These are phyloP conservation scores for Pomacea maculata DNA, from an alignment of 1,140 invertebrate genomes.

Conservation along the genomic window DNA sequence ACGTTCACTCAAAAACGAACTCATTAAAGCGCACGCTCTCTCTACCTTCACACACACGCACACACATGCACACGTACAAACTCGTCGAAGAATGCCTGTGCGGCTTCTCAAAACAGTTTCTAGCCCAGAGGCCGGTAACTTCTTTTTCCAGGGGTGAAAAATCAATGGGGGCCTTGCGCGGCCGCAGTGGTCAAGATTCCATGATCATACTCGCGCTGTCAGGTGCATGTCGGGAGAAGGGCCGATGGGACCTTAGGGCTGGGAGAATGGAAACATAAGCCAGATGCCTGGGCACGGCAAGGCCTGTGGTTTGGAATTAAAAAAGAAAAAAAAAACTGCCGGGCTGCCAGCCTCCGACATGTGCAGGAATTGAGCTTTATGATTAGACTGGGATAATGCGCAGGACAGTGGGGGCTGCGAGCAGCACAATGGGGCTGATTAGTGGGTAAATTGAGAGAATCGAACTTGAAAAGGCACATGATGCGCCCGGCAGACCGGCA, in stretches of 20 bases:
- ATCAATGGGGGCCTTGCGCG: neutral
- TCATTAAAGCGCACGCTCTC: neutral
- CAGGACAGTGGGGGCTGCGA: neutral
- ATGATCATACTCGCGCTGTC: too few species aligned
- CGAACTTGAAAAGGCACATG: conserved; percentile 9
- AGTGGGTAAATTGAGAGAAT: conserved; percentile 11
- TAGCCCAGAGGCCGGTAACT: too few species aligned
- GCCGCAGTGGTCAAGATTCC: neutral
- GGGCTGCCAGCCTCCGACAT: neutral
- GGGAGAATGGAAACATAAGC: conserved; percentile 1
- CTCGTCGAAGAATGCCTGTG: neutral
- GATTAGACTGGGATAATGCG: neutral
- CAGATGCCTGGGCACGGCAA: neutral
- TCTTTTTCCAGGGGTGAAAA: too few species aligned
- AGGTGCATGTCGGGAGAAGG: neutral
- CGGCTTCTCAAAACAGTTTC: neutral
- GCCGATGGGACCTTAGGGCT: neutral
- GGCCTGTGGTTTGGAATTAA: too few species aligned
- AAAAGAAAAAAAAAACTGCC: too few species aligned
- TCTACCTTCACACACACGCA: neutral
- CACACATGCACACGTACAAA: neutral
- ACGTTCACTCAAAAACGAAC: too few species aligned
- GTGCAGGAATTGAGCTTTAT: conserved; percentile 12
- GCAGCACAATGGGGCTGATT: conserved; percentile 8
- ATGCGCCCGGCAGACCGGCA: conserved; percentile 1